Base-by-base conservation (phyloP, 2,888 invertebrate genomes). In the Resseliella maxima region DNA sequence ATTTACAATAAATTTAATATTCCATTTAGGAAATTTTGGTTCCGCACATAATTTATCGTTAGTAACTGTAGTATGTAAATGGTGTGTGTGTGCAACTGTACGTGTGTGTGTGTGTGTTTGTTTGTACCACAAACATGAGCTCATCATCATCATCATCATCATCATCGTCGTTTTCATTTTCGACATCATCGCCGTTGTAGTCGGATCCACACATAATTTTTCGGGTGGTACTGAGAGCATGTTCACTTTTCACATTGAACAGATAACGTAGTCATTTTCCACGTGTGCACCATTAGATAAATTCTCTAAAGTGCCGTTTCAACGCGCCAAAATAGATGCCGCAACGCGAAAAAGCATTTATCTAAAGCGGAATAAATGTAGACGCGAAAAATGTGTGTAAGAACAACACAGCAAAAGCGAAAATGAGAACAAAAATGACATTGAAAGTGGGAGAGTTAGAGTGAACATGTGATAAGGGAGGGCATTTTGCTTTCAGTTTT, bases 1-100 rank as follows among this genome's bases (percentile, higher is more conserved):
- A 83, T 83, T 83, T 83, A 38, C 83, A 83, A 83, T 38, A 83
- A 83, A 83, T 83, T 38, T 83, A 83, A 83, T 83, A 83, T 83
- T 83, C 83, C 38, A 83, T 83, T 38, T 83, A n/a, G 38, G 38
- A 83, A 38, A 38, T 83, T 41, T 83, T 38, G 38, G 72, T 83
- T 38, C 36, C n/a, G 83, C 38, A 83, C 83, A 83, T 83, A 83
- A 83, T 83, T 83, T 72, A 72, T 72, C 72, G 72, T 72, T 72
- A 72, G 31, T 10, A 72, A 72, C 72, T 3, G 15, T 36, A 6
- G n/a, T 38, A 38, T 38, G 38, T 38, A 83, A 38, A 83, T 83
- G 81, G 18, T 18, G 36, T 24, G 41, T 41, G 41, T 41, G 12
- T 41, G 41, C 6, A 41, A 41, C 5, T 41, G 12, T 41, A 8